A percentile compares a stretch with the other conserved stretches of the same genome.
These are phyloP conservation scores for Psephotus haematonotus DNA, from an alignment of 2,113 vertebrate species.

Conservation along the genomic window DNA sequence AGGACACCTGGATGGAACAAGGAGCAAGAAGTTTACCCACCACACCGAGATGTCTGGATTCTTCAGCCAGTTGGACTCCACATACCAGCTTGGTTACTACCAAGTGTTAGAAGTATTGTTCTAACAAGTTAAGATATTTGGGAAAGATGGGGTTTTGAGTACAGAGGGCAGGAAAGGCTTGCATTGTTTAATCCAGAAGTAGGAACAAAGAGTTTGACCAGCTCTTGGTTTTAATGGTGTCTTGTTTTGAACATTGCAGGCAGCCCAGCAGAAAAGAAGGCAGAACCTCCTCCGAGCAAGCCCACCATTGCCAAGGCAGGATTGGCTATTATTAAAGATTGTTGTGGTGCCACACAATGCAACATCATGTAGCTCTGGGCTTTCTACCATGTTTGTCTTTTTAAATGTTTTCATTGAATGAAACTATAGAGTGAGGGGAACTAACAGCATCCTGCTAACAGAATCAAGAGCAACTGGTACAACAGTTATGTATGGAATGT, in stretches of 20 bases:
- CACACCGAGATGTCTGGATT: neutral
- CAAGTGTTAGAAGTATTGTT: neutral
- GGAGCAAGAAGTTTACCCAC: neutral
- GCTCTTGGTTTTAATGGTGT: neutral
- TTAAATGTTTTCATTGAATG: neutral
- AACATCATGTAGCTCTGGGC: conserved; percentile 85
- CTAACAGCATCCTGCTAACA: conserved; percentile 43
- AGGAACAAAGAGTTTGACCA: neutral
- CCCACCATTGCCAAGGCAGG: conserved; percentile 91
- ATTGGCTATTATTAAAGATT: conserved; percentile 92
- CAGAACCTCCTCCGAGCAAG: conserved; percentile 89
- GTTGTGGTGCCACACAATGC: conserved; percentile 94
- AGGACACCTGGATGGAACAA: neutral
- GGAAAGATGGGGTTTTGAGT: neutral
- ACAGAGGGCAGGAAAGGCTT: neutral
- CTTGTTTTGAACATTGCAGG: conserved; percentile 71
- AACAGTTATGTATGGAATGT: conserved; percentile 53
- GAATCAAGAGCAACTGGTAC: conserved; percentile 31
- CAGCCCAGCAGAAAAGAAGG: conserved; percentile 86
- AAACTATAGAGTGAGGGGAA: conserved; percentile 51
- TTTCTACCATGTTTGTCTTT: neutral
- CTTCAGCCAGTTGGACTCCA: neutral
- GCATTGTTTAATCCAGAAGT: neutral
- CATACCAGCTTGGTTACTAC: neutral
- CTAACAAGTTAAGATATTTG: neutral